Percentiles rank a stretch among this genome's conserved stretches.
phyloP scores from a whole-genome alignment of 2,888 invertebrate species.

The Coremacera marginata region DNA sequence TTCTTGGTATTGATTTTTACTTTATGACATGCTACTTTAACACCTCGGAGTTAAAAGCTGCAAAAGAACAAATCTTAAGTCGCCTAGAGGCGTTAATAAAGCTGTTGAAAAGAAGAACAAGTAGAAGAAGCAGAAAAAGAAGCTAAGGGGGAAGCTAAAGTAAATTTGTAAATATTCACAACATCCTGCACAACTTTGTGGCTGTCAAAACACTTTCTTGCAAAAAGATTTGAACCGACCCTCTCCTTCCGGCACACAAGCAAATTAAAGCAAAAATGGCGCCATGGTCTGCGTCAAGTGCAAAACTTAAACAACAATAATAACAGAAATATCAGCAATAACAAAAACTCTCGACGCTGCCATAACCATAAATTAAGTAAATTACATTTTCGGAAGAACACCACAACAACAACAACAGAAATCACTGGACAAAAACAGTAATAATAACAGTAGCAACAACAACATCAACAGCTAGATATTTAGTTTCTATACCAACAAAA shows the following conservation, averaged over 20 bases:
- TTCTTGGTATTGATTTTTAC: no score
- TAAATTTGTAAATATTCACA: no score
- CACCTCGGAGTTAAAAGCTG: neutral
- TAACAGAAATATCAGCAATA: neutral
- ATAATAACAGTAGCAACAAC: neutral
- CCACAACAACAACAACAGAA: neutral
- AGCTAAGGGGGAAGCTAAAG: neutral
- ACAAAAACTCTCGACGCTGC: neutral
- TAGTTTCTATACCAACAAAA: no score
- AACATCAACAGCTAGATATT: constrained; percentile 2
- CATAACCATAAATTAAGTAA: constrained; percentile 28
- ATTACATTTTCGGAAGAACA: constrained; percentile 11
- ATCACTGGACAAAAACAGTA: neutral
- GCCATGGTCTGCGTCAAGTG: neutral
- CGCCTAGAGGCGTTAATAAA: no score
- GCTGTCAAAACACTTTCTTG: no score
- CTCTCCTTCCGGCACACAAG: no score
- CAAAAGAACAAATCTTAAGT: neutral
- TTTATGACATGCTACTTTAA: no score
- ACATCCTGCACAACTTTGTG: no score
- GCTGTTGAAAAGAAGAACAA: neutral
- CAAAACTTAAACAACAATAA: constrained; percentile 16
- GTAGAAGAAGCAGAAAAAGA: neutral
- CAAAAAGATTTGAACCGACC: no score
- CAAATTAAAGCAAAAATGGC: no score